A percentile compares a stretch with the other conserved stretches of the same genome.
These are phyloP conservation scores for Plagodis dolabraria DNA, from an alignment of 2,888 invertebrate genomes.

Conservation along the genomic window DNA sequence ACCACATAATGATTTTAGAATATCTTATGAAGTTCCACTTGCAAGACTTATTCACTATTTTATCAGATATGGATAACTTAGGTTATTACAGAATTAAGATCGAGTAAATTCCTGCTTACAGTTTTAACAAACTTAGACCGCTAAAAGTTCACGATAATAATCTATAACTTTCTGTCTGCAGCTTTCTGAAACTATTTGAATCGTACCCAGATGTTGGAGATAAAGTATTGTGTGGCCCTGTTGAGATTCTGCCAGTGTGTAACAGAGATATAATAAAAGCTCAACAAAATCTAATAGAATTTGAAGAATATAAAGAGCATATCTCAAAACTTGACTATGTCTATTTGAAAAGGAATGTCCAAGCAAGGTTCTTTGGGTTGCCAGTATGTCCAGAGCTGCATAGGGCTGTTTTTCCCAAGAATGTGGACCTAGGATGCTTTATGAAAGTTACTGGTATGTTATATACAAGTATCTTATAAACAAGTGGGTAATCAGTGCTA, in stretches of 20 bases:
- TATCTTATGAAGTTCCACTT: conserved; percentile 86
- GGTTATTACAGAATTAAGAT: conserved; percentile 88
- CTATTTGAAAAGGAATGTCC: conserved; percentile 86
- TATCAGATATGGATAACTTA: conserved; percentile 84
- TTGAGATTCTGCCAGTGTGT: conserved; percentile 86
- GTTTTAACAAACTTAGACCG: no score
- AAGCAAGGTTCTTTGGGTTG: conserved; percentile 87
- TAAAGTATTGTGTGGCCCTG: conserved; percentile 87
- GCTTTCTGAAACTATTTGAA: conserved; percentile 89
- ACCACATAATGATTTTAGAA: conserved; percentile 67
- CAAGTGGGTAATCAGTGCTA: no score
- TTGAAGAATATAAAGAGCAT: conserved; percentile 61
- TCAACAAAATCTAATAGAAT: conserved; percentile 83
- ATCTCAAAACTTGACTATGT: conserved; percentile 58
- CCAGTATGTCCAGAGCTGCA: conserved; percentile 89
- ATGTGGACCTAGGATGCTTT: conserved; percentile 89
- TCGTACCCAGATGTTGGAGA: conserved; percentile 87
- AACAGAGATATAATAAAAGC: conserved; percentile 86
- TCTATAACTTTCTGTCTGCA: conserved; percentile 59
- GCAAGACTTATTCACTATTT: conserved; percentile 85
- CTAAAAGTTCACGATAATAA: background rate
- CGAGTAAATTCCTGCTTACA: conserved; percentile 82
- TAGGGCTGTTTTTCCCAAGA: conserved; percentile 87
- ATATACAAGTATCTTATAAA: no score
- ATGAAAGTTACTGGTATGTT: conserved; percentile 88